Evolutionary conservation across 2,888 invertebrate genomes (phyloP).

Genomic region (Thyatira batis): DNA sequence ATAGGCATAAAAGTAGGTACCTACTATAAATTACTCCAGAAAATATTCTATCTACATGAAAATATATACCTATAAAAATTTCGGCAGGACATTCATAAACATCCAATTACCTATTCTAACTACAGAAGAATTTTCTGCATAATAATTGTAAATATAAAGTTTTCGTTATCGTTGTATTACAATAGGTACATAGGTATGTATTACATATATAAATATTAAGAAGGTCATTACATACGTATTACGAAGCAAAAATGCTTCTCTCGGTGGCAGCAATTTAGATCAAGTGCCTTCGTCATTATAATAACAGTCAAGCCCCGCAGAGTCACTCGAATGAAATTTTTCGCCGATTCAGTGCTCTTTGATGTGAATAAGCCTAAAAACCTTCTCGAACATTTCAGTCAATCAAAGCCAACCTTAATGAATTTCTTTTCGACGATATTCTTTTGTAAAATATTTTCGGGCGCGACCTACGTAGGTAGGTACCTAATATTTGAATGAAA

Average conservation of each 20-base stretch:
- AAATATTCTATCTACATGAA: too few species aligned
- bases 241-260: background rate
- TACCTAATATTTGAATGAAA: background rate
- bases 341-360: slow-evolving; percentile 4
- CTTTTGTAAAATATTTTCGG: background rate
- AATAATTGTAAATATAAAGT: too few species aligned
- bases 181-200: too few species aligned
- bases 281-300: background rate
- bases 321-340: slow-evolving; percentile 2
- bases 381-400: slow-evolving; percentile 3
- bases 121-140: too few species aligned
- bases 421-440: background rate
- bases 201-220: too few species aligned
- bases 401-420: slow-evolving; percentile 2
- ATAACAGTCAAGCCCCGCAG: background rate
- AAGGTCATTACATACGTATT: background rate
- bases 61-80: too few species aligned
- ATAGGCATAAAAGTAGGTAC: too few species aligned
- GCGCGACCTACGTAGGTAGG: background rate
- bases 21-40: too few species aligned
- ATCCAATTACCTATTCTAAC: too few species aligned
- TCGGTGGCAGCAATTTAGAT: background rate
- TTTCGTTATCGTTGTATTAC: too few species aligned
- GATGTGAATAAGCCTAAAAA: background rate
- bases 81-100: too few species aligned